Evolutionary conservation across 2,888 invertebrate genomes (phyloP), one percentile per base, ranked within the genome.

Genomic region (Dasysyrphus tricinctus): DNA sequence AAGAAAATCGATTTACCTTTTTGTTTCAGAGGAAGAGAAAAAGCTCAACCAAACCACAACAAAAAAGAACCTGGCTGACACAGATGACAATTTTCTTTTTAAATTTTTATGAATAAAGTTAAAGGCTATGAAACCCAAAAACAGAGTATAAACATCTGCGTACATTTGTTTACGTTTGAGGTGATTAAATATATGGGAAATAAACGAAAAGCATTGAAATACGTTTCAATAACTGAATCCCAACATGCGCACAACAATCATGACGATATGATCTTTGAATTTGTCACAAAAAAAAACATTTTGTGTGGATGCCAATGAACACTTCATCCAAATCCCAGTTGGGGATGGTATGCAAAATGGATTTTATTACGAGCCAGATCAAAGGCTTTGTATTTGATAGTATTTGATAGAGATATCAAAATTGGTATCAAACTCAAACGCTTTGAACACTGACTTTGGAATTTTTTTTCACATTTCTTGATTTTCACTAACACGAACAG

Each of bases 131-230:
- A 44, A 42, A 29, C 29, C 1, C 1, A n/a, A 42, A 44, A 44
- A 29, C 42, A 34, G 3, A 57, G 11, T 56, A 24, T 24, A 16
- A 61, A 63, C 29, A 37, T 16, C 34, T 16, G 16, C 11, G 29
- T 32, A 57, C 37, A 57, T 44, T 63, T 63, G 63, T 63, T 63
- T 63, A 63, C 63, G 44, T 63, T 63, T 9, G 44, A 44, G n/a
- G 14, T 29, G 12, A 47, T 47, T 47, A 47, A 16, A 16, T 8
- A 47, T 16, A 47, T 8, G 16, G n/a, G 24, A 61, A 61, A 61
- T 14, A 63, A 44, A 44, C 3, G 16, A 29, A 44, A 44, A 63
- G 32, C 14, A 47, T 44, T 7, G 0, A 16, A 47, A 42, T 44
- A 42, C 29, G 6, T 63, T 42, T 44, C n/a, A 5, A 42, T 14